A percentile compares a stretch with the other conserved stretches of the same genome.
Conservation (phyloP, 2,888 invertebrate species). For the Alentia gelatinosa region DNA sequence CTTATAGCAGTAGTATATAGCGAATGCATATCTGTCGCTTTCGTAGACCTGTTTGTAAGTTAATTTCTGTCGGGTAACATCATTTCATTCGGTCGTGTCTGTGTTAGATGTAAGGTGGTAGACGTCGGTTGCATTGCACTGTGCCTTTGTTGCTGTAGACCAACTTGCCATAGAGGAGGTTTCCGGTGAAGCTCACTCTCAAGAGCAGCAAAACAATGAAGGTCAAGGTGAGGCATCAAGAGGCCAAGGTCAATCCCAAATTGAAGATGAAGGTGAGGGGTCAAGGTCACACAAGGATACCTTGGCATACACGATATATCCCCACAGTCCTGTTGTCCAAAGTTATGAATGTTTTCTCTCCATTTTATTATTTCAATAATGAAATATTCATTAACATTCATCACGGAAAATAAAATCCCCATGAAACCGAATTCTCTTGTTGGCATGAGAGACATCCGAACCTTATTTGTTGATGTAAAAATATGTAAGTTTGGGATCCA, state of each 20-base stretch:
- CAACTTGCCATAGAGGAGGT: not conserved
- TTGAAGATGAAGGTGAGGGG: constrained; percentile 46
- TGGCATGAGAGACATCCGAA: too few relatives aligned
- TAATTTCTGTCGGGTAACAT: too few relatives aligned
- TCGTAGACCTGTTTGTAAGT: too few relatives aligned
- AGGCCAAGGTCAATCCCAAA: not conserved
- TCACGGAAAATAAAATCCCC: too few relatives aligned
- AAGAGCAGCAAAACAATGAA: constrained; percentile 15
- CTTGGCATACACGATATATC: not conserved
- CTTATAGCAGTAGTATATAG: too few relatives aligned
- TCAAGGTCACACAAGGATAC: not conserved
- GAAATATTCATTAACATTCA: too few relatives aligned
- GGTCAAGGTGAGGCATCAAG: constrained; percentile 35
- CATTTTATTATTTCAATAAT: not conserved
- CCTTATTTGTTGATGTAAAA: too few relatives aligned
- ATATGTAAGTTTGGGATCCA: too few relatives aligned
- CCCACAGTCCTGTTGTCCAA: not conserved
- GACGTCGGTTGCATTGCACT: not conserved
- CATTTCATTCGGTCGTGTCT: not conserved
- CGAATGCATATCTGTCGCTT: too few relatives aligned
- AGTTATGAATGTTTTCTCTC: not conserved
- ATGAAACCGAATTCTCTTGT: too few relatives aligned
- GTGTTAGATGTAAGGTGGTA: not conserved
- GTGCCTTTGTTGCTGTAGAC: constrained; percentile 25
- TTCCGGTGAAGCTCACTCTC: not conserved